Conservation (phyloP, 2,888 invertebrate species). For the Oligia strigilis region DNA sequence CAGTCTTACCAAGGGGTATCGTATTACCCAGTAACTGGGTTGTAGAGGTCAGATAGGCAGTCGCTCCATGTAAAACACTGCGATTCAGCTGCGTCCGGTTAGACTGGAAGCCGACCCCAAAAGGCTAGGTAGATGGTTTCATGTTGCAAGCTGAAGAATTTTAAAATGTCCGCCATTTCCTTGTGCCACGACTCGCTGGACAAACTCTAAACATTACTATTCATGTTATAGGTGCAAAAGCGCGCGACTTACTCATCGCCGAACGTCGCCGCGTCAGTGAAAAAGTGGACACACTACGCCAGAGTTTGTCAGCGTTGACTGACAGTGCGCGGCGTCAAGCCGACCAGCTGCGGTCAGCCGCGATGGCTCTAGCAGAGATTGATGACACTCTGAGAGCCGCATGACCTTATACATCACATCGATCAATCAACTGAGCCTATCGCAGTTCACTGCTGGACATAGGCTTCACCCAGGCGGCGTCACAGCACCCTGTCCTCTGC, state of each 20-base stretch:
- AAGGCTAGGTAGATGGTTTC: no score
- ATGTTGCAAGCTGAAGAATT: neutral
- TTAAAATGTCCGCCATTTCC: neutral
- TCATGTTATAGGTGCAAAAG: constrained; percentile 73
- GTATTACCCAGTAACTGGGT: no score
- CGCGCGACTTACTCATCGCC: constrained; percentile 74
- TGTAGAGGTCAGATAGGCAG: no score
- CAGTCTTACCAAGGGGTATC: no score
- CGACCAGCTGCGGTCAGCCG: constrained; percentile 74
- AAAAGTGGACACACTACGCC: constrained; percentile 70
- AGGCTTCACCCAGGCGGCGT: neutral
- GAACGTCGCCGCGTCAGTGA: constrained; percentile 76
- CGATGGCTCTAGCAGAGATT: constrained; percentile 76
- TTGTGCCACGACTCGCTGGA: neutral
- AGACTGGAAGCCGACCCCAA: no score
- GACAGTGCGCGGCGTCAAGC: constrained; percentile 75
- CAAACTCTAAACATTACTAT: neutral
- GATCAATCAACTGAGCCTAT: neutral
- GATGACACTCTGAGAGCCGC: constrained; percentile 78
- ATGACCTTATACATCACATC: constrained; percentile 50
- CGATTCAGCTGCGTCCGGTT: no score
- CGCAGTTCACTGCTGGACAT: neutral
- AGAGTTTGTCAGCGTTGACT: constrained; percentile 74
- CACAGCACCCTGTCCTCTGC: neutral
- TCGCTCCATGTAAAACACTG: no score